phyloP scores from a whole-genome alignment of 2,113 vertebrate species.

The Puma concolor region DNA sequence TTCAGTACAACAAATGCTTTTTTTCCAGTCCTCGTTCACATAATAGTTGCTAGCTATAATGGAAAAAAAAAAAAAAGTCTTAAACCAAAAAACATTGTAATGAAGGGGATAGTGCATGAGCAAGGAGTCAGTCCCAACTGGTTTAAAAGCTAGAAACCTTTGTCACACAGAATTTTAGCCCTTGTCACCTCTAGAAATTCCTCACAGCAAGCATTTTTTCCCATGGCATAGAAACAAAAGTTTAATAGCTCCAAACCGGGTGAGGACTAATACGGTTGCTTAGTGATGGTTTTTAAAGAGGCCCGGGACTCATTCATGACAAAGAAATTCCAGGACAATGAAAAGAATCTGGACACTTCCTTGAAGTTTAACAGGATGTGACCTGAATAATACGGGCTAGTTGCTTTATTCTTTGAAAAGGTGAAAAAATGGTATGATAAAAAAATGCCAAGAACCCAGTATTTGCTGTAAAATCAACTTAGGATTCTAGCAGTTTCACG shows the following conservation, averaged over 20 bases:
- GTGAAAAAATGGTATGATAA: slow-evolving; percentile 46
- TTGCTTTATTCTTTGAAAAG: slow-evolving; percentile 47
- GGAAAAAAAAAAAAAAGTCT: slow-evolving; percentile 26
- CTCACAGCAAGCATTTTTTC: slow-evolving; percentile 66
- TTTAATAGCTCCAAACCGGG: slow-evolving; percentile 58
- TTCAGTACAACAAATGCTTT: slow-evolving; percentile 58
- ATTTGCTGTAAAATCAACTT: slow-evolving; percentile 62
- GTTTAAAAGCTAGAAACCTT: slow-evolving; percentile 48
- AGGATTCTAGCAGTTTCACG: background rate
- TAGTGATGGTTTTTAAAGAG: slow-evolving; percentile 62
- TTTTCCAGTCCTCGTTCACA: slow-evolving; percentile 24
- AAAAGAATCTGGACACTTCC: slow-evolving; percentile 53
- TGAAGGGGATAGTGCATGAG: background rate
- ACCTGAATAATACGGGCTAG: slow-evolving; percentile 53
- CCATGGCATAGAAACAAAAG: slow-evolving; percentile 77
- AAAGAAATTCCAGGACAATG: slow-evolving; percentile 71
- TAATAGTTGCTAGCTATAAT: slow-evolving; percentile 30
- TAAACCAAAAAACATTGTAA: background rate
- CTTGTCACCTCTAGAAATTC: slow-evolving; percentile 60
- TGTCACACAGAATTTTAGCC: slow-evolving; percentile 21
- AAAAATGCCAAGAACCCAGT: slow-evolving; percentile 56
- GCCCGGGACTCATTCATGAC: slow-evolving; percentile 56
- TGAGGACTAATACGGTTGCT: slow-evolving; percentile 65
- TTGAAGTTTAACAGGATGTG: slow-evolving; percentile 63
- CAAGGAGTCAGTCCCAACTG: slow-evolving; percentile 49